A percentile compares a stretch with the other conserved stretches of the same genome.
phyloP scores from a whole-genome alignment of 92 coral and sea anemone genomes.

The Bergia puertoricense region DNA sequence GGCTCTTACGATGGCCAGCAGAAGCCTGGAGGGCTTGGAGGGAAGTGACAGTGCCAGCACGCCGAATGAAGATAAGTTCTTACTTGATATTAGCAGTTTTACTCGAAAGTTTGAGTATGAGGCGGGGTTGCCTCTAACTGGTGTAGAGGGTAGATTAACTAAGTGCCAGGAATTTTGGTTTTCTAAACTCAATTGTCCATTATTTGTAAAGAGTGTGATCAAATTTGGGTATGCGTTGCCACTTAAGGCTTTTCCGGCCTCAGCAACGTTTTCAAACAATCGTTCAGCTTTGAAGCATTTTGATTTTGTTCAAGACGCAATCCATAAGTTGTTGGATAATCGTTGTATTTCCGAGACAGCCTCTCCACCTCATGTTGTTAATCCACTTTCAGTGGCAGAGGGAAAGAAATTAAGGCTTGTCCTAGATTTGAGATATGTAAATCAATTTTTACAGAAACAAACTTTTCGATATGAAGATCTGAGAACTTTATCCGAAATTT shows the following conservation, averaged over 20 bases:
- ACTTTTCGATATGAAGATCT: constrained; percentile 54
- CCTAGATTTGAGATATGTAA: constrained; percentile 43
- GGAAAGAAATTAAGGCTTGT: constrained; percentile 52
- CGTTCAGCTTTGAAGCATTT: constrained; percentile 28
- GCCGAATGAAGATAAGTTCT: constrained; percentile 4
- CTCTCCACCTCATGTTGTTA: constrained; percentile 43
- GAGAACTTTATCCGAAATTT: constrained; percentile 39
- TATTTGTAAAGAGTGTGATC: constrained; percentile 37
- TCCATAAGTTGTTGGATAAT: constrained; percentile 27
- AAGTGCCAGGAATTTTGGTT: constrained; percentile 7
- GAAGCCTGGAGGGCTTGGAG: background rate
- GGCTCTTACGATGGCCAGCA: background rate
- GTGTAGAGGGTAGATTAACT: constrained; percentile 34
- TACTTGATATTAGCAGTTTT: background rate
- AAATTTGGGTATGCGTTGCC: constrained; percentile 39
- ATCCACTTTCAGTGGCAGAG: constrained; percentile 58
- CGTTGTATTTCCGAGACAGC: constrained; percentile 40
- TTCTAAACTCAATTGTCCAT: constrained; percentile 17
- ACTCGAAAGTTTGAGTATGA: constrained; percentile 35
- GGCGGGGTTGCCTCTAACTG: constrained; percentile 15
- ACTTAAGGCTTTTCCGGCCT: constrained; percentile 28
- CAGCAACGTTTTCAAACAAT: constrained; percentile 31
- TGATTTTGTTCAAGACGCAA: constrained; percentile 45
- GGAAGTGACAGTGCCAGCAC: background rate
- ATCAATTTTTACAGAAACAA: constrained; percentile 6